Percentiles rank a stretch among this genome's conserved stretches.
Evolutionary conservation across 2,888 invertebrate species (phyloP).

Genomic region (Hirtodrosophila cameraria): DNA sequence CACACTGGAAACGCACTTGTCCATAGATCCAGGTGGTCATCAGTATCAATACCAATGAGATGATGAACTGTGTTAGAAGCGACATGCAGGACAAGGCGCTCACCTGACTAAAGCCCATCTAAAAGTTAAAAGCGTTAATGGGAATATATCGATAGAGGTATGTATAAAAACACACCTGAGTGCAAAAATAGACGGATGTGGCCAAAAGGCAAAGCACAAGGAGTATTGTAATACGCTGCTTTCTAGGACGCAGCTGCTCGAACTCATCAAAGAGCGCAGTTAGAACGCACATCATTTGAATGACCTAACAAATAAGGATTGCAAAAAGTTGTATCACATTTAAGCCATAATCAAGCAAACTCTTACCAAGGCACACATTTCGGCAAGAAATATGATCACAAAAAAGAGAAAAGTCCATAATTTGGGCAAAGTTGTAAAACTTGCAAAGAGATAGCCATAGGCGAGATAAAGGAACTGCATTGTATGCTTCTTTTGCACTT

Average conservation of each 20-base stretch:
- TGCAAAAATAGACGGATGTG: constrained; percentile 79
- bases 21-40: constrained; percentile 94
- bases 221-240: constrained; percentile 59
- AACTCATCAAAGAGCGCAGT: constrained; percentile 82
- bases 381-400: constrained; percentile 89
- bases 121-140: not conserved
- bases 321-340: not conserved
- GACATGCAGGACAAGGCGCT: constrained; percentile 74
- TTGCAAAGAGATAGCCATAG: constrained; percentile 79
- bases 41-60: constrained; percentile 91
- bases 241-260: constrained; percentile 70
- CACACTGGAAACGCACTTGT: constrained; percentile 86
- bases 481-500: constrained; percentile 77
- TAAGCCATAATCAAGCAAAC: not conserved
- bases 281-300: constrained; percentile 79
- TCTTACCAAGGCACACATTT: constrained; percentile 91
- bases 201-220: constrained; percentile 57
- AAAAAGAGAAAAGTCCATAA: constrained; percentile 91
- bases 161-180: constrained; percentile 67
- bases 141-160: too few relatives aligned
- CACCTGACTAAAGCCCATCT: constrained; percentile 81
- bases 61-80: constrained; percentile 74
- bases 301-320: constrained; percentile 57
- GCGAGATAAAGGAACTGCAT: constrained; percentile 80
- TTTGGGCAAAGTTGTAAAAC: constrained; percentile 72